Evolutionary conservation across 2,888 invertebrate genomes (phyloP), one percentile per base, ranked within the genome.

Genomic region (Aspidapion aeneum): DNA sequence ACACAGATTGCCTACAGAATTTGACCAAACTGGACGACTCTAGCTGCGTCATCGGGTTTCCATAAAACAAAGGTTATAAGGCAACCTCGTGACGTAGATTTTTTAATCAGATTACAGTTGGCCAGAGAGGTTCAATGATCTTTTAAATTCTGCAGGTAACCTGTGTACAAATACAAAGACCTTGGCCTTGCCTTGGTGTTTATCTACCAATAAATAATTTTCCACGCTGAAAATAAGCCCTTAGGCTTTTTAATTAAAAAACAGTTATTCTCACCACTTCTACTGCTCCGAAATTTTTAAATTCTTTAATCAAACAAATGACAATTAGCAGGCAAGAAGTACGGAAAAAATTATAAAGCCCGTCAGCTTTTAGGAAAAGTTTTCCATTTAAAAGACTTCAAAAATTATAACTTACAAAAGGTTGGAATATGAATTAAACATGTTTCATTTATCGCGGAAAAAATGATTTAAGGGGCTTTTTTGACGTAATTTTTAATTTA

Each of bases 401-500:
- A 20, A 55, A 55, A 55, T 5, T 59, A 52, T 59, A 22, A 59
- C 17, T 21, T 22, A 52, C 18, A 56, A 52, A 59, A 35, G 35
- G 35, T 35, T 35, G 12, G 35, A 35, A 35, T 35, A 35, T 35
- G 35, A 35, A 35, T 35, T 7, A 35, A 35, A 35, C 35, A 56
- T 56, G 56, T 56, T 18, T 57, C 21, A 21, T 21, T 18, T 56
- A 5, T 54, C 19, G 5, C 22, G 35, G 5, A 35, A 35, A 35
- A 35, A 35, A 35, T 35, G 35, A 35, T 35, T 35, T 35, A 35
- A 35, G 35, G 35, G 12, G 35, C 16, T 68, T 69, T 69, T 69
- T 69, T 66, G 64, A 68, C 69, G 63, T 66, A 62, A 61, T 67
- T 69, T 70, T 70, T 70, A 72, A 71, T 73, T 70, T 69, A 68